Evolutionary conservation across 2,113 vertebrate genomes (phyloP).

Genomic region (Pseudolaguvia tuberculata): DNA sequence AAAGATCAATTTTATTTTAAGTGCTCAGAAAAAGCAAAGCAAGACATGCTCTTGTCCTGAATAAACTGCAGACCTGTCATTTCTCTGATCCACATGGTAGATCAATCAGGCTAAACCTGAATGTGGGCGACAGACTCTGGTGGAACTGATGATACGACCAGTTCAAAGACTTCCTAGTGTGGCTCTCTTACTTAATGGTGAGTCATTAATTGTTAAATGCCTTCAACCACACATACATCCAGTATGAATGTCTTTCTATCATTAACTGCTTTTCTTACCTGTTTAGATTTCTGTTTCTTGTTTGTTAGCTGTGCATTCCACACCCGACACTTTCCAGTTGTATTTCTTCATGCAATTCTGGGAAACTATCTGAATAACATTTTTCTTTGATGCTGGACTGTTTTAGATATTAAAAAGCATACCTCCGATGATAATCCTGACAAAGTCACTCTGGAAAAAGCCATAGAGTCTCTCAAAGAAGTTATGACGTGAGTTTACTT

Average conservation of each 20-base stretch:
- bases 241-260: not conserved
- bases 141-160: constrained; percentile 91
- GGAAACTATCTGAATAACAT: not conserved
- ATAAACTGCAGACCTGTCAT: not conserved
- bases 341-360: not conserved
- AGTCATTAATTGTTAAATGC: constrained; percentile 5
- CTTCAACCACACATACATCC: not conserved
- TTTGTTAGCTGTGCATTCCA: not conserved
- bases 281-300: not conserved
- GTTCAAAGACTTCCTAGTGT: constrained; percentile 95
- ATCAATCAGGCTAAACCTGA: constrained; percentile 97
- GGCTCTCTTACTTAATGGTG: constrained; percentile 91
- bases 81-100: constrained; percentile 51
- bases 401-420: constrained; percentile 92
- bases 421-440: constrained; percentile 93
- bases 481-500: constrained; percentile 93
- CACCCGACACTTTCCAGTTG: not conserved
- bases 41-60: not conserved
- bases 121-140: constrained; percentile 90
- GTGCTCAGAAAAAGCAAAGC: not conserved
- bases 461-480: constrained; percentile 93
- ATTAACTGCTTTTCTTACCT: constrained; percentile 2
- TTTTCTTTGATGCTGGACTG: not conserved
- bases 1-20: too few species aligned
- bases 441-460: constrained; percentile 87